A percentile compares a stretch with the other conserved stretches of the same genome.
Evolutionary conservation across 2,113 vertebrate species (phyloP).

Genomic region (Odobenus rosmarus): DNA sequence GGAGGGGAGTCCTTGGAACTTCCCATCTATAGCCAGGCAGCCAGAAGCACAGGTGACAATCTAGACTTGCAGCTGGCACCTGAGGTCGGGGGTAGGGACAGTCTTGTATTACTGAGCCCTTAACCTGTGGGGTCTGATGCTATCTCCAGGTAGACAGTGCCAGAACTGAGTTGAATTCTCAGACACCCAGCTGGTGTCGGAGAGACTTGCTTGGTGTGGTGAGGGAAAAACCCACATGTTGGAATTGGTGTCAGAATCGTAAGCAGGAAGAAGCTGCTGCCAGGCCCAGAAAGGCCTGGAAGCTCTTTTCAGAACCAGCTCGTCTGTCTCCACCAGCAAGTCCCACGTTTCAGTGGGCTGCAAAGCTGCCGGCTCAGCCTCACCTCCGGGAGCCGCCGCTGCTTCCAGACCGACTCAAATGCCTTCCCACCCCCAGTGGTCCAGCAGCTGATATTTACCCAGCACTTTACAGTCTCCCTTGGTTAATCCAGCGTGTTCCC

Average conservation of each 20-base stretch:
- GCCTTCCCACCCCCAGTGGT: not conserved
- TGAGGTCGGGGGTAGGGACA: not conserved
- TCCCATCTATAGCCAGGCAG: not conserved
- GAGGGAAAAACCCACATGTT: too few species aligned
- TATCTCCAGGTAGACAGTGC: not conserved
- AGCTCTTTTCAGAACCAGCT: not conserved
- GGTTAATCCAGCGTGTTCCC: constrained; percentile 64
- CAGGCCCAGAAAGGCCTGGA: not conserved
- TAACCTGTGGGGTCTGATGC: not conserved
- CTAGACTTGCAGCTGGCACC: not conserved
- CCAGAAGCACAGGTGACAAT: not conserved
- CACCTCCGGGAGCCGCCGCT: not conserved
- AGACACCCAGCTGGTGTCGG: not conserved
- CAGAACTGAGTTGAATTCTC: not conserved
- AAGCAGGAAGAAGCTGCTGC: not conserved
- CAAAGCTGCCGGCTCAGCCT: not conserved
- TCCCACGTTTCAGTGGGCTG: not conserved
- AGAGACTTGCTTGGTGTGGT: not conserved
- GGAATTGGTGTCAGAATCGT: not conserved
- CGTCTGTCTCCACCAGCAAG: not conserved
- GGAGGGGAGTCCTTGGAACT: not conserved
- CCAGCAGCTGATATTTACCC: constrained; percentile 47
- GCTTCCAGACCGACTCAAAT: not conserved
- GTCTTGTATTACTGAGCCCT: not conserved
- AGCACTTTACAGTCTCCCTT: constrained; percentile 57